Evolutionary conservation across 2,113 vertebrate genomes (phyloP).

Genomic region (Gopherus evgoodei): DNA sequence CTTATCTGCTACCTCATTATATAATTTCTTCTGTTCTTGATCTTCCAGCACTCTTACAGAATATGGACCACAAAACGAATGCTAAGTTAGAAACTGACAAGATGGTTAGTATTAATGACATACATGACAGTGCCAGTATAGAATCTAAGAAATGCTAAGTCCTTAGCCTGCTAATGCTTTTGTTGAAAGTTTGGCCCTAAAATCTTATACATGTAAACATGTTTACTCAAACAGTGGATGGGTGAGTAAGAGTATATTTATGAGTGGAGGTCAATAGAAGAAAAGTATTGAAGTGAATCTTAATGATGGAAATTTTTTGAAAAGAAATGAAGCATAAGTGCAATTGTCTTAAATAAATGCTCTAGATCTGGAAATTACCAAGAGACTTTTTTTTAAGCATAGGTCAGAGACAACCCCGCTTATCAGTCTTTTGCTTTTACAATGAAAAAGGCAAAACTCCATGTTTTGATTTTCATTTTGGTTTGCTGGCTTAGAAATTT

Average conservation of each 20-base stretch:
- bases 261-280: constrained; percentile 1
- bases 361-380: background rate
- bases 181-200: background rate
- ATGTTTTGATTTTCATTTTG: constrained; percentile 27
- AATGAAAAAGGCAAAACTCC: background rate
- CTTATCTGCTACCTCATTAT: constrained; percentile 84
- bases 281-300: background rate
- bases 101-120: background rate
- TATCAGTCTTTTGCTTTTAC: constrained; percentile 18
- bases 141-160: background rate
- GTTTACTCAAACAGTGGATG: constrained; percentile 7
- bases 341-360: background rate
- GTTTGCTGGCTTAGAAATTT: constrained; percentile 9
- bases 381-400: background rate
- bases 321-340: background rate
- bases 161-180: background rate
- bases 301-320: background rate
- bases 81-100: constrained; percentile 44
- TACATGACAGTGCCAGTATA: constrained; percentile 7
- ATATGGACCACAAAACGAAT: constrained; percentile 72
- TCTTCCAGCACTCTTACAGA: constrained; percentile 83
- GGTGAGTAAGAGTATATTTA: background rate
- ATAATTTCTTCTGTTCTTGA: constrained; percentile 86
- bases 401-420: too few relatives aligned
- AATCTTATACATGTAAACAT: background rate